Base-by-base conservation (phyloP, 2,113 vertebrate species). In the Macrotis lagotis region DNA sequence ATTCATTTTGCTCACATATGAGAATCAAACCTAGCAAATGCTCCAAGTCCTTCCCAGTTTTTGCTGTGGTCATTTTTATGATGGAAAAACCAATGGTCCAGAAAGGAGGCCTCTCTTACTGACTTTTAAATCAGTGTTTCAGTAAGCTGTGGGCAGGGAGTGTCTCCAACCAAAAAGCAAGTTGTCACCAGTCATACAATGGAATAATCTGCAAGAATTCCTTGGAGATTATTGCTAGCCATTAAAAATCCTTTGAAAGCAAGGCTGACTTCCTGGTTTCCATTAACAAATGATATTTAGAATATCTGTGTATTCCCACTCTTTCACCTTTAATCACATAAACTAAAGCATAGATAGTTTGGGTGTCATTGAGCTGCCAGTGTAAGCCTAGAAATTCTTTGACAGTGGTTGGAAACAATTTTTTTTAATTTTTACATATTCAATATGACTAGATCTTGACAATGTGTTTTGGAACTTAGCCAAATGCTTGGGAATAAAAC, bases 121-220 rank as follows among this genome's bases (percentile, higher is more conserved):
- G 49, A 55, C 74, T 91, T 96, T 94, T 91, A 93, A 95, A 90
- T 93, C 74, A 94, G 48, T 83, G 55, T 26, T 93, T 2, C 50
- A 90, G 44, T 51, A 24, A 6, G 1, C 6, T 97, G 1, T 28
- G 94, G 31, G 49, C 37, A 94, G 44, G 37, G 94, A 88, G 95
- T 26, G 91, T 88, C 94, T 95, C 92, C 50, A 93, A 95, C 90
- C 51, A 31, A 89, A 96, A 91, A 91, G 3, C 16, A 92, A 94
- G 19, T 89, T 91, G 26, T 26, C 93, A 93, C 26, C 92, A 48
- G 24, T 93, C 83, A 95, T 49, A 91, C 95, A 94, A 55, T 31
- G 91, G 93, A 47, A 95, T 37, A 88, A 91, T 94, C 88, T 95
- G 91, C 89, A 88, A 95, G 92, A 96, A 94, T 89, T 5, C 31